Evolutionary conservation across 1,140 invertebrate species (phyloP).

Genomic region (Riptortus pedestris): DNA sequence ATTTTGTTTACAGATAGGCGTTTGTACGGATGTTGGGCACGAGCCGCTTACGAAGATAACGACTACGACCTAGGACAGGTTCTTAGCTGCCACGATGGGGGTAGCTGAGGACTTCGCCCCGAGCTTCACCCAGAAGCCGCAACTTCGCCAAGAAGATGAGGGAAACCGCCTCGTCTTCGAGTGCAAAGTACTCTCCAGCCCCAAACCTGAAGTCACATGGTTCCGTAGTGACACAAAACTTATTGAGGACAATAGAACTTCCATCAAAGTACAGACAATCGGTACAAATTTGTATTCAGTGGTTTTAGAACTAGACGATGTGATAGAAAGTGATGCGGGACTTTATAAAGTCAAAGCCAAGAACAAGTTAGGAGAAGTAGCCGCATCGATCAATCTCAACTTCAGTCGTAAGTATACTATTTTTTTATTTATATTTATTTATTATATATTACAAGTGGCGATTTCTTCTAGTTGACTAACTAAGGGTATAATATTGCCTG

Average conservation of each 20-base stretch:
- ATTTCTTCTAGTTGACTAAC: no score
- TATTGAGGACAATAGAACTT: conserved; percentile 68
- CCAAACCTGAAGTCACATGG: conserved; percentile 86
- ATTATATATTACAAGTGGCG: neutral
- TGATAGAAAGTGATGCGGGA: conserved; percentile 90
- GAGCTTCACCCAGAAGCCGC: conserved; percentile 93
- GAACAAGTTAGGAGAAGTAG: conserved; percentile 94
- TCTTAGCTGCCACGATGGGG: conserved; percentile 45
- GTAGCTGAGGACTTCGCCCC: conserved; percentile 88
- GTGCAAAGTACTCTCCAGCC: conserved; percentile 77
- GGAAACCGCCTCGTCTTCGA: conserved; percentile 92
- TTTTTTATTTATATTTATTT: neutral
- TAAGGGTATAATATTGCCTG: no score
- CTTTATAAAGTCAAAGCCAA: conserved; percentile 96
- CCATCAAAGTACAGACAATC: conserved; percentile 73
- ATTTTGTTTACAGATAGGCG: neutral
- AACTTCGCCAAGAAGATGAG: conserved; percentile 88
- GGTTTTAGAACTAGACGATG: conserved; percentile 86
- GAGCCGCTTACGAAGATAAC: conserved; percentile 7
- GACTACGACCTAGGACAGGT: conserved; percentile 6
- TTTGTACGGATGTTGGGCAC: conserved; percentile 6
- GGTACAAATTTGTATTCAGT: conserved; percentile 79
- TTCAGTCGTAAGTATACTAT: conserved; percentile 80
- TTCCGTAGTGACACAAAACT: conserved; percentile 76
- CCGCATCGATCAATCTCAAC: conserved; percentile 96